phyloP scores from a whole-genome alignment of 2,113 vertebrate species.

The Enhydra lutris region DNA sequence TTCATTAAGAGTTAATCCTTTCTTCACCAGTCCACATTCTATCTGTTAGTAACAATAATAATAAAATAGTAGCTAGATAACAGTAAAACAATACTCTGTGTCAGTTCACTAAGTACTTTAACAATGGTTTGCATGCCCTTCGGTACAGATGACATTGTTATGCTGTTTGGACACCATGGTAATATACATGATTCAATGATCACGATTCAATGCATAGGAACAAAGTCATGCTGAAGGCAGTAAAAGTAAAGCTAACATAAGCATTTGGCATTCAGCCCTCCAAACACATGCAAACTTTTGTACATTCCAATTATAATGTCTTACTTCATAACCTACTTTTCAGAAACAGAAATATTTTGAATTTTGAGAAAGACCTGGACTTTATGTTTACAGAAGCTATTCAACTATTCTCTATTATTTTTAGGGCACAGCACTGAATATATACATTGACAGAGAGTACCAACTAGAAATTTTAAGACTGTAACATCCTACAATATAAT shows the following conservation, averaged over 20 bases:
- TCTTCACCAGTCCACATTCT: neutral
- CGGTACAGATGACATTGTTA: neutral
- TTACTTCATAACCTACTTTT: neutral
- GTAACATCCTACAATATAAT: neutral
- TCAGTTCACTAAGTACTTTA: neutral
- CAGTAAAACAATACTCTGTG: neutral
- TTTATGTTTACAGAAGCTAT: neutral
- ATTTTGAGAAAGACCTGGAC: neutral
- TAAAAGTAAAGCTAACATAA: neutral
- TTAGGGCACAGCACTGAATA: neutral
- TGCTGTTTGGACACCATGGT: neutral
- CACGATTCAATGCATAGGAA: neutral
- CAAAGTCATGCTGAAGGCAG: neutral
- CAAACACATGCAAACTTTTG: neutral
- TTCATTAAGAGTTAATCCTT: neutral
- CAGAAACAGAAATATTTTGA: slow-evolving; percentile 8
- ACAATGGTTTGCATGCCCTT: neutral
- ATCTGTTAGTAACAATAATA: neutral
- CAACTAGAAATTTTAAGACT: slow-evolving; percentile 10
- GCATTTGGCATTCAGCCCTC: neutral
- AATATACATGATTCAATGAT: neutral
- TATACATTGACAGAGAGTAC: neutral
- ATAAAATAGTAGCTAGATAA: neutral
- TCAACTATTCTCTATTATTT: neutral
- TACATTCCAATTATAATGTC: neutral